Evolutionary conservation across 1,140 invertebrate species (phyloP).

Genomic region (roundworm (Caenorhabditis elegans)): DNA sequence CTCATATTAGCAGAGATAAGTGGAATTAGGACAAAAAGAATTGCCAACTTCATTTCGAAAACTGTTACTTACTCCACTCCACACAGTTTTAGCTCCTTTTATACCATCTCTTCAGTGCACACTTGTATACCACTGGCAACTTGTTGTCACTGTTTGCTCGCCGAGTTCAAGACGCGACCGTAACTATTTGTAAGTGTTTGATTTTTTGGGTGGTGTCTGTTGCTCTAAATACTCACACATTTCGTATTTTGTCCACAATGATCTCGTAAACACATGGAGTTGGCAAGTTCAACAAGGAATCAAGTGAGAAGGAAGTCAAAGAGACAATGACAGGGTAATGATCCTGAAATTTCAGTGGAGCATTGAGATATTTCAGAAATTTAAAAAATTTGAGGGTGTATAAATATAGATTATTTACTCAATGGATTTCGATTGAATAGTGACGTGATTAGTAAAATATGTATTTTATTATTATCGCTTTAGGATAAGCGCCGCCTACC

Average conservation of each 20-base stretch:
- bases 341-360: not conserved
- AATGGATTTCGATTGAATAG: not conserved
- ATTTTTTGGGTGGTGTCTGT: constrained; percentile 7
- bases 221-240: not conserved
- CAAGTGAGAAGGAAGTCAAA: not conserved
- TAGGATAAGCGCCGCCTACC: too few relatives aligned
- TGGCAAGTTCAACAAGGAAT: not conserved
- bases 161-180: constrained; percentile 11
- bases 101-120: not conserved
- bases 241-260: constrained; percentile 1
- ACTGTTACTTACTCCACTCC: not conserved
- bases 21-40: not conserved
- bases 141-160: constrained; percentile 7
- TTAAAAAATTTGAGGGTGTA: not conserved
- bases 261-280: not conserved
- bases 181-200: not conserved
- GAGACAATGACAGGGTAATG: not conserved
- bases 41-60: not conserved
- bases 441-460: not conserved
- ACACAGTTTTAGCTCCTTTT: not conserved
- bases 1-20: constrained; percentile 11
- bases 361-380: too few relatives aligned
- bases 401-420: not conserved
- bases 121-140: constrained; percentile 16
- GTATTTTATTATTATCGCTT: too few relatives aligned